A percentile compares a stretch with the other conserved stretches of the same genome.
Evolutionary conservation across 2,888 invertebrate species (phyloP).

Genomic region (Lathronympha strigana): DNA sequence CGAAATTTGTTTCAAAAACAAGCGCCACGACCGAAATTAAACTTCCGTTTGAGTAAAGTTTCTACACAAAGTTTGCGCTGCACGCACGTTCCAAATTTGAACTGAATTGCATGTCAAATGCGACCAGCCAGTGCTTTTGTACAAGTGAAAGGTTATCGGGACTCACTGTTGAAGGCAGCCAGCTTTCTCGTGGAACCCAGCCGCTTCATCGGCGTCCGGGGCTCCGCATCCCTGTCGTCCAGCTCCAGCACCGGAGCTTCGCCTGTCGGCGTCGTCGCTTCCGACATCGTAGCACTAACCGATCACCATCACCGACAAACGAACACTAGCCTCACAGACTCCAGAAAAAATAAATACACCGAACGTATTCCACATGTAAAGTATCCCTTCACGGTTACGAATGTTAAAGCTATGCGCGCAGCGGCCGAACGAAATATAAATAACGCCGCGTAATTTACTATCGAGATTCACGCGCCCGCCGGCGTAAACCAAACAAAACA

Average conservation of each 20-base stretch:
- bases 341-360: constrained; percentile 39
- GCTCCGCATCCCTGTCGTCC: constrained; percentile 90
- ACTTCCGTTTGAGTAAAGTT: not conserved
- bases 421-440: constrained; percentile 41
- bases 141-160: constrained; percentile 35
- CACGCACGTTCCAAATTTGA: constrained; percentile 19
- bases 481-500: constrained; percentile 43
- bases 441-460: constrained; percentile 40
- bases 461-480: constrained; percentile 41
- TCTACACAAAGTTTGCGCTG: not conserved
- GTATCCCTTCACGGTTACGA: constrained; percentile 41
- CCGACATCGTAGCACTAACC: constrained; percentile 61
- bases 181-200: constrained; percentile 92
- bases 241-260: constrained; percentile 93
- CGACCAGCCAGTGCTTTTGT: constrained; percentile 32
- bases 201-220: constrained; percentile 91
- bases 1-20: not conserved
- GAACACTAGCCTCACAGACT: constrained; percentile 41
- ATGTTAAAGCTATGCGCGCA: constrained; percentile 40
- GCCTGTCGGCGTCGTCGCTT: constrained; percentile 90
- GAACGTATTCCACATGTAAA: constrained; percentile 40
- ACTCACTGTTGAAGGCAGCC: constrained; percentile 91
- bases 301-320: constrained; percentile 40
- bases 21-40: not conserved
- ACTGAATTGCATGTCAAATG: constrained; percentile 6